Evolutionary conservation across 1,140 invertebrate genomes (phyloP), one percentile per base, ranked within the genome.

Genomic region (Gonatopus flavifemur): DNA sequence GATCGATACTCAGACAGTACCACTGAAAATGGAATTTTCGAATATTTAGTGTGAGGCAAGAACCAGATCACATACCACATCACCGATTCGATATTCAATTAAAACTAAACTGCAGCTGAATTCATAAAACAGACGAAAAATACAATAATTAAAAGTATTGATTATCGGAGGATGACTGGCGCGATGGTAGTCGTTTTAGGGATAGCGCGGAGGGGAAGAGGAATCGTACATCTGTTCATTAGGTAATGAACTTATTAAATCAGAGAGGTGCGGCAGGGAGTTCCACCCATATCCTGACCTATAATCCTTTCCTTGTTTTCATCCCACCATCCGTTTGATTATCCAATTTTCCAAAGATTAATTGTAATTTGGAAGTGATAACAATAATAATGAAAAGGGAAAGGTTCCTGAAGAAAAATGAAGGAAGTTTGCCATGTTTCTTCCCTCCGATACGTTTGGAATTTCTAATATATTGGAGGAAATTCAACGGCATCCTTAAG

Each of bases 191-290:
- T n/a, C n/a, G n/a, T 8, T 33, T 33, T 13, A 9, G 30, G 22
- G 37, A 49, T 22, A 25, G 19, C 8, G 35, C 31, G 18, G 16
- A n/a, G 22, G 40, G 24, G 40, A 22, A 16, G 28, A 24, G 39
- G 43, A 39, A 47, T 50, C 53, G 57, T 67, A 69, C 70, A 70
- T 71, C 69, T 70, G 68, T 73, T 75, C 68, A 73, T 73, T 73
- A 73, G 63, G 64, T 72, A 73, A 70, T 69, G 70, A 72, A 74
- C 70, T 75, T 72, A 74, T 74, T 73, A 73, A 74, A 74, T 73
- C 68, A 69, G 59, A 53, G 57, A 57, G 52, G 57, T 47, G 54
- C 52, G 57, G 54, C 52, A 24, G 38, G 44, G 48, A 43, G 50
- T 53, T 59, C 49, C 59, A 56, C 58, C 51, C 56, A 56, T 50